phyloP scores from a whole-genome alignment of 2,797 vertebrate genomes.

The Hoplostethus atlanticus region DNA sequence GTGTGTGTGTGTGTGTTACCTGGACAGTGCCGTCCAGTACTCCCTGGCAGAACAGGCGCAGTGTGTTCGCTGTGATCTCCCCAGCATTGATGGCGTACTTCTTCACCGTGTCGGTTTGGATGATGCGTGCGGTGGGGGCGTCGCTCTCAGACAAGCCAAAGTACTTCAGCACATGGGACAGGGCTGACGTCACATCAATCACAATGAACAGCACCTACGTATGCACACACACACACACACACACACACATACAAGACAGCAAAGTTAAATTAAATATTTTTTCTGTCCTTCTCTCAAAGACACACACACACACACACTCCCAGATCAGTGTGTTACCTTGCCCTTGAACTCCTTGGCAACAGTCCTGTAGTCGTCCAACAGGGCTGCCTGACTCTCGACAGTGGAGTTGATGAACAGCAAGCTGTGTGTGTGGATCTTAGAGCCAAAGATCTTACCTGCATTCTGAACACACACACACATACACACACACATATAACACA shows the following conservation, averaged over 20 bases:
- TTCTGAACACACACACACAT: slow-evolving; percentile 76
- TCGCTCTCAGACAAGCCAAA: slow-evolving; percentile 84
- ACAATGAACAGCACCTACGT: slow-evolving; percentile 89
- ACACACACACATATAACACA: slow-evolving; percentile 8
- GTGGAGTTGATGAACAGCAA: slow-evolving; percentile 92
- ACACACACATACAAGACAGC: slow-evolving; percentile 16
- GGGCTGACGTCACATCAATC: slow-evolving; percentile 81
- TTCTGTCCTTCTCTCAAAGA: not conserved
- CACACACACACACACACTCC: slow-evolving; percentile 5
- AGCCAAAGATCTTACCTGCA: slow-evolving; percentile 86
- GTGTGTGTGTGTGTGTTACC: slow-evolving; percentile 77
- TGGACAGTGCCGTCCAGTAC: slow-evolving; percentile 85
- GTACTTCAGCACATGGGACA: slow-evolving; percentile 85
- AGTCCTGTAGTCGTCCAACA: slow-evolving; percentile 70
- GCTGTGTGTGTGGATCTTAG: slow-evolving; percentile 87
- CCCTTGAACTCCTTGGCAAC: slow-evolving; percentile 86
- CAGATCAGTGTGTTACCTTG: slow-evolving; percentile 78
- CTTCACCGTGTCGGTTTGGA: slow-evolving; percentile 85
- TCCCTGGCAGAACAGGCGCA: slow-evolving; percentile 81
- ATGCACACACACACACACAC: slow-evolving; percentile 30
- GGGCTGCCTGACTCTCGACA: slow-evolving; percentile 67
- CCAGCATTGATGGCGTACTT: slow-evolving; percentile 80
- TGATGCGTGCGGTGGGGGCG: slow-evolving; percentile 84
- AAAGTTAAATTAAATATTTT: not conserved
- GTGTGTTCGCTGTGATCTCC: slow-evolving; percentile 58